Evolutionary conservation across 2,113 vertebrate genomes (phyloP), one percentile per base, ranked within the genome.

Genomic region (Xiphophorus maculatus): DNA sequence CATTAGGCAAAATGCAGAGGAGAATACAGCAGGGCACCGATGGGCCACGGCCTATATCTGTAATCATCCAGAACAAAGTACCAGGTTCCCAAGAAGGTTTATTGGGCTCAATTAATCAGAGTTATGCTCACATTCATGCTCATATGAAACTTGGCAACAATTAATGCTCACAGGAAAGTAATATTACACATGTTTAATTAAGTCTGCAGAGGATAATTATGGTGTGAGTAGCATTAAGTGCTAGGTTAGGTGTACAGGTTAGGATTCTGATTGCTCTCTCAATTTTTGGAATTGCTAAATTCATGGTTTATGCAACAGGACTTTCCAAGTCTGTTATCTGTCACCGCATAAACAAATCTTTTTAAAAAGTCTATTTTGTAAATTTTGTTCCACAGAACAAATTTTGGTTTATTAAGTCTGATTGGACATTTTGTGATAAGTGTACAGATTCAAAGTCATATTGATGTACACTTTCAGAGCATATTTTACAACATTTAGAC

Each of bases 151-250:
- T 10, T 37, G 30, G n/a, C 9, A 54, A n/a, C 33, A 73, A 35
- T 28, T 61, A 78, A 27, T 68, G n/a, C 58, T 78, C 12, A 42
- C 30, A 60, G 48, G 62, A 42, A 51, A 42, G n/a, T 68, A 28
- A n/a, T 66, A 35, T 66, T 28, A 61, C 58, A 22, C 8, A 61
- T 61, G 22, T 71, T 62, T 77, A 35, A 71, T 32, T 10, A 33
- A 35, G 63, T 61, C 64, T 66, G 58, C 15, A 33, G 17, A 10
- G 13, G 48, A 58, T 58, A 44, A 71, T 65, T 77, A 37, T 27
- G 30, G 28, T 77, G 63, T 3, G 0, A 1, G 51, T 65, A 37
- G 11, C 11, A 70, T 77, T 77, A 71, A 77, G 64, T 27, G 60
- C 2, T 62, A 62, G 3, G 8, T 19, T 58, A 6, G 76, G 32